These are phyloP conservation scores for Balaenoptera acutorostrata DNA, from an alignment of 2,113 vertebrate genomes.

Conservation along the genomic window DNA sequence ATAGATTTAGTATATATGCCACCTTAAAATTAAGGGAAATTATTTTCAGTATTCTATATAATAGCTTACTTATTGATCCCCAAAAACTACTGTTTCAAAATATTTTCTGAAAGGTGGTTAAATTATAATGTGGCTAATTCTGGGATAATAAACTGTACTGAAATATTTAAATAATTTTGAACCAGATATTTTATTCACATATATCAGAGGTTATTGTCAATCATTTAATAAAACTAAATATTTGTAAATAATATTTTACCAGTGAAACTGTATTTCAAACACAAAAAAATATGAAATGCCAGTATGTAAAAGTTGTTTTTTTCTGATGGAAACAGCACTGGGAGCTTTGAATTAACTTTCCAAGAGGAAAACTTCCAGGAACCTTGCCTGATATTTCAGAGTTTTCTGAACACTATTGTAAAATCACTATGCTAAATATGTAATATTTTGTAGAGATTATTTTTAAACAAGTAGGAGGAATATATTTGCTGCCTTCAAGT, in stretches of 20 bases:
- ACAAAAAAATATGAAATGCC: background rate
- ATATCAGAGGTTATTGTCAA: background rate
- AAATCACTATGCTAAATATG: background rate
- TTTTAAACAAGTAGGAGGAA: background rate
- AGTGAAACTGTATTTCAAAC: background rate
- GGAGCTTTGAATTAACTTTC: background rate
- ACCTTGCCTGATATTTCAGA: background rate
- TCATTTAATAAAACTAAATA: background rate
- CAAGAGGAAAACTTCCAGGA: background rate
- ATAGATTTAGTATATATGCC: background rate
- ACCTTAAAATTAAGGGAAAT: background rate
- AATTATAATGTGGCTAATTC: background rate
- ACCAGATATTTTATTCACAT: background rate
- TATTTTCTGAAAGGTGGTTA: background rate
- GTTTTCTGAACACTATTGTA: background rate
- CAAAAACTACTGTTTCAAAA: background rate
- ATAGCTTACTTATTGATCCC: background rate
- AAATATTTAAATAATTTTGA: background rate
- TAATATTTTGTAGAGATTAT: background rate
- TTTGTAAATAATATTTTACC: background rate
- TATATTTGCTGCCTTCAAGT: background rate
- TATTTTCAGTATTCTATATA: background rate
- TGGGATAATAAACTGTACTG: background rate
- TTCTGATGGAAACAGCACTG: background rate
- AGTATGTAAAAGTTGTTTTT: background rate